phyloP scores from a whole-genome alignment of 1,140 invertebrate genomes.

The Temnothorax longispinosus region DNA sequence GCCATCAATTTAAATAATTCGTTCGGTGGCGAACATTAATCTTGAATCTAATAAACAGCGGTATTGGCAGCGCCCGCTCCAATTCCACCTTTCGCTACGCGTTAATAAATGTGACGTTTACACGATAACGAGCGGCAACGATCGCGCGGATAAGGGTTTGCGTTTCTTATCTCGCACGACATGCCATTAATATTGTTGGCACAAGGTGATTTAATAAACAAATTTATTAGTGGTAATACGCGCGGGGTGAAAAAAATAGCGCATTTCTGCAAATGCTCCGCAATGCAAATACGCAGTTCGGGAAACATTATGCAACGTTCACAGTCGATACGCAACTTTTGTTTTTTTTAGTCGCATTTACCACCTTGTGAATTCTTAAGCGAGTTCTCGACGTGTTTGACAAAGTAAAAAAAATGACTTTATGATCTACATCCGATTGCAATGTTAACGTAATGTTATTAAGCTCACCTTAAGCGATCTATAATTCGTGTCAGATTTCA shows the following conservation, averaged over 20 bases:
- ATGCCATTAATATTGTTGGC: neutral
- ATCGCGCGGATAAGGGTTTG: conserved; percentile 18
- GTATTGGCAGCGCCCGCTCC: conserved; percentile 43
- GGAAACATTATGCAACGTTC: neutral
- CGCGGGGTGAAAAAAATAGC: neutral
- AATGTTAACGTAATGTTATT: neutral
- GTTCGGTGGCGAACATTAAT: conserved; percentile 17
- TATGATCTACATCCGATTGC: neutral
- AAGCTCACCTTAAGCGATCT: neutral
- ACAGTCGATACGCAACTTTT: neutral
- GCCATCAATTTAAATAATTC: conserved; percentile 60
- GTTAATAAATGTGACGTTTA: conserved; percentile 56
- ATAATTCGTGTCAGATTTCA: neutral
- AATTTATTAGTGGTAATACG: neutral
- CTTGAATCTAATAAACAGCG: conserved; percentile 45
- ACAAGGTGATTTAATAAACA: conserved; percentile 42
- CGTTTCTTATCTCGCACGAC: conserved; percentile 14
- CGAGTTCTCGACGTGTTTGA: neutral
- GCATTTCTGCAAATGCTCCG: neutral
- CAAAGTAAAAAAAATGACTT: neutral
- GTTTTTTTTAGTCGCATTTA: neutral
- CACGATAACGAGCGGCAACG: conserved; percentile 11
- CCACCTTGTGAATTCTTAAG: neutral
- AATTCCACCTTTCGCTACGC: neutral
- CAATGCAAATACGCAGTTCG: neutral